These are phyloP conservation scores for Ctenosaura bakeri DNA, from an alignment of 2,797 vertebrate genomes.

Conservation along the genomic window DNA sequence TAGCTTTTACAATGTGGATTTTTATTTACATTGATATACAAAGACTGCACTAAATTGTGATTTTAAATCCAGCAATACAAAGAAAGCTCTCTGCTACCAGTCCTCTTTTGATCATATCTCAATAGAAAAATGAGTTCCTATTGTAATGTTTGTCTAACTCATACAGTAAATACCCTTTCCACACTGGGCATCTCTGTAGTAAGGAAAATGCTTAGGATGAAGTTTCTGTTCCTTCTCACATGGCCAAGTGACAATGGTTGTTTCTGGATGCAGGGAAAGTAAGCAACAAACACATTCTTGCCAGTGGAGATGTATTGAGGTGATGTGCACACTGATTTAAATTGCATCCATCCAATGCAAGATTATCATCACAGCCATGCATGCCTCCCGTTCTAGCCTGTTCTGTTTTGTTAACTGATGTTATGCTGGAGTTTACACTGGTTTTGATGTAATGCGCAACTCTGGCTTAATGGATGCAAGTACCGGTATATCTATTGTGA, in stretches of 20 bases:
- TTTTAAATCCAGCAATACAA: neutral
- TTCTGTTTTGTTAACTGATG: too few species aligned
- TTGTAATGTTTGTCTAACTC: neutral
- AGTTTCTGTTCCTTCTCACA: slow-evolving; percentile 14
- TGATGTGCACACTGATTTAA: too few species aligned
- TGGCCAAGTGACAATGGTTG: neutral
- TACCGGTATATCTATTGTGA: too few species aligned
- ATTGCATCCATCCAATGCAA: too few species aligned
- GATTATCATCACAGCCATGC: too few species aligned
- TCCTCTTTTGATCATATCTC: neutral
- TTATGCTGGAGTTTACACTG: too few species aligned
- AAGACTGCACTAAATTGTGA: slow-evolving; percentile 12
- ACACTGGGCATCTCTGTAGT: neutral
- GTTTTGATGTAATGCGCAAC: too few species aligned
- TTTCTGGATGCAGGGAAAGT: neutral
- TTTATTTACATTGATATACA: slow-evolving; percentile 30
- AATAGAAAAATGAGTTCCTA: neutral
- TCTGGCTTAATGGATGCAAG: too few species aligned
- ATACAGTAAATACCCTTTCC: neutral
- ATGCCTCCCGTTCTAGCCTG: too few species aligned
- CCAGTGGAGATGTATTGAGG: too few species aligned
- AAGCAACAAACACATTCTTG: neutral
- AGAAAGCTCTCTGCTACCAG: slow-evolving; percentile 24
- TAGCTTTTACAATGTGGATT: slow-evolving; percentile 10
- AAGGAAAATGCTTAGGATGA: slow-evolving; percentile 8